Base-by-base conservation (phyloP, 2,888 invertebrate species). In the Hypselothyrea guttata region DNA sequence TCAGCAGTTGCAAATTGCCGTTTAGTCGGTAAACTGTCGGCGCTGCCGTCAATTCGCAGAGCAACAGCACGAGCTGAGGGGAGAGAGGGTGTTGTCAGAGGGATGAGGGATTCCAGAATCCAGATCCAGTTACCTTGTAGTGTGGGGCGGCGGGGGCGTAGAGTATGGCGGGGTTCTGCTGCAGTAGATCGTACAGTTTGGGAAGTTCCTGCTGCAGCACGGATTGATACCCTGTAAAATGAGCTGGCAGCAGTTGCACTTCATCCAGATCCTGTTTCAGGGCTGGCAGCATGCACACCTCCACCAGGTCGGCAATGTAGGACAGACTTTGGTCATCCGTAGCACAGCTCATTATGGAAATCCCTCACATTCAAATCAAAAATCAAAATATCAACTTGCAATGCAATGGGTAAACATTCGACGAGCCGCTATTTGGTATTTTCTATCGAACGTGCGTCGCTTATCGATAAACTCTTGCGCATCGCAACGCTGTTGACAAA, bases 41-140 rank as follows among this genome's bases (percentile, higher is more conserved):
- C 1, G 64, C 35, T 8, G 86, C 84, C 1, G 79, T 84, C 31
- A 89, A 47, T 68, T 89, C 89, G 56, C 87, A 87, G 0, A 86
- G 52, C 7, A 89, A 53, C 11, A 86, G 13, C 1, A 88, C 47
- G 0, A 89, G 71, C 11, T 59, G 53, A n/a, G n/a, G n/a, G n/a
- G n/a, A n/a, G n/a, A n/a, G n/a, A n/a, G n/a, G n/a, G n/a, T n/a
- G n/a, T 22, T 22, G 5, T 22, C 5, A 22, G 5, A 22, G n/a
- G n/a, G 2, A 22, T 22, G 22, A 22, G 22, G 22, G 5, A 22
- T 22, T 22, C 2, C 5, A 22, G 5, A 22, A 22, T 5, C 5
- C 22, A 22, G 53, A 31, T 71, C 0, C 5, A n/a, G n/a, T 22
- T 12, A 69, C 68, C 49, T 67, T 44, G 0, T 68, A 42, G 13